Base-by-base conservation (phyloP, 2,797 vertebrate species). In the Acipenser oxyrinchus region DNA sequence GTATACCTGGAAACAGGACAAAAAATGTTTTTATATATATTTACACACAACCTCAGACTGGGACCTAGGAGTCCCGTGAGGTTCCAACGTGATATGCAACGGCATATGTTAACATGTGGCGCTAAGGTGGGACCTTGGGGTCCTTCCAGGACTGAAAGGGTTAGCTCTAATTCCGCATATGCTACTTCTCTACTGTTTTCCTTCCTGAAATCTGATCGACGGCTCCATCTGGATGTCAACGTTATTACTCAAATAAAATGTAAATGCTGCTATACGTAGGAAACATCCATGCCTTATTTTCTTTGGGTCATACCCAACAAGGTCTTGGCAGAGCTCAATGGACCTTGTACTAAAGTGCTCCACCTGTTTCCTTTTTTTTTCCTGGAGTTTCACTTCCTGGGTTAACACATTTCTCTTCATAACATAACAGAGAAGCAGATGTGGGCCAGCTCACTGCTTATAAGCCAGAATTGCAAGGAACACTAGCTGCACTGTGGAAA, bases 231-330 rank as follows among this genome's bases (percentile, higher is more conserved):
- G 62, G 72, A 68, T 72, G 69, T 72, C 78, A 87, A 86, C 82
- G 83, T 79, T 79, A 75, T 71, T 51, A 69, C 62, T 7, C 61
- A 64, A 65, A 75, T 67, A 49, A 61, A 69, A 70, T 70, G 71
- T 70, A 77, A 74, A 80, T 75, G 73, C 74, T 78, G 76, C 85
- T 88, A 86, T 86, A 87, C 79, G 86, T 88, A 88, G 84, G 77
- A 72, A 65, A 77, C 63, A 49, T 72, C 58, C 68, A 71, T 73
- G 70, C 69, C 76, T 71, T 78, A 77, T 79, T 83, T 85, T 72
- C 79, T 80, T 77, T 75, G 73, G 78, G 80, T 74, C 78, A 60
- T 70, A 75, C 65, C 57, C 57, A 12, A 6, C 37, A 37, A 68
- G 64, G 60, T 73, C 70, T 72, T 62, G 64, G 66, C 69, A 75